Percentiles rank a stretch among this genome's conserved stretches.
phyloP scores from a whole-genome alignment of 2,888 invertebrate species.

The Incurvaria masculella region DNA sequence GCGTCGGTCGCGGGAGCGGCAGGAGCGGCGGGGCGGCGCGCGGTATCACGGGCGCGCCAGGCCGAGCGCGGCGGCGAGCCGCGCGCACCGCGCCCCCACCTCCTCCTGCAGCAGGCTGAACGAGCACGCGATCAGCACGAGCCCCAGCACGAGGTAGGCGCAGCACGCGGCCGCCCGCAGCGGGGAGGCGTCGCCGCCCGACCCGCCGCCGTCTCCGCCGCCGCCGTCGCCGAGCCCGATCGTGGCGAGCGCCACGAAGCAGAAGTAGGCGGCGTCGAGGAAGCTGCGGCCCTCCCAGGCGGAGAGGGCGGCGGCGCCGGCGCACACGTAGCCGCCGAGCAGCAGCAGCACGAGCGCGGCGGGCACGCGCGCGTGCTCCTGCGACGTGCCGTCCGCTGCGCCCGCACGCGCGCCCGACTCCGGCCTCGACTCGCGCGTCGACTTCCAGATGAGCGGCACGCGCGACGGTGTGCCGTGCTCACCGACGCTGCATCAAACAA shows the following conservation, averaged over 20 bases:
- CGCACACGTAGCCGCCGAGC: slow-evolving; percentile 68
- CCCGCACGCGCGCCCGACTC: slow-evolving; percentile 31
- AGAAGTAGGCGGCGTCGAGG: slow-evolving; percentile 79
- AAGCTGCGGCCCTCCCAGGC: slow-evolving; percentile 80
- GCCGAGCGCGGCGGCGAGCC: slow-evolving; percentile 67
- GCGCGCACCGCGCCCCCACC: slow-evolving; percentile 68
- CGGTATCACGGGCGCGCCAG: slow-evolving; percentile 60
- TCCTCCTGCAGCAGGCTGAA: slow-evolving; percentile 82
- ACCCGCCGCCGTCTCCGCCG: too few relatives aligned
- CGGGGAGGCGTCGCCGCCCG: slow-evolving; percentile 73
- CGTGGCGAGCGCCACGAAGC: slow-evolving; percentile 80
- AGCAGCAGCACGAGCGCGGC: slow-evolving; percentile 61
- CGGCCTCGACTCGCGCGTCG: slow-evolving; percentile 35
- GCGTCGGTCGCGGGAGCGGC: slow-evolving; percentile 45
- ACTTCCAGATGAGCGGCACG: slow-evolving; percentile 68
- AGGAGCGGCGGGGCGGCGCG: slow-evolving; percentile 51
- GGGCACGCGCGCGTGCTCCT: slow-evolving; percentile 45
- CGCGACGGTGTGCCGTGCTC: slow-evolving; percentile 74
- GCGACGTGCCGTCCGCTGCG: slow-evolving; percentile 32
- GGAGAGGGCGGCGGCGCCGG: slow-evolving; percentile 75
- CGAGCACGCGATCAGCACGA: slow-evolving; percentile 80
- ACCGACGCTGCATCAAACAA: slow-evolving; percentile 35
- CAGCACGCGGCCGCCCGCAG: slow-evolving; percentile 77
- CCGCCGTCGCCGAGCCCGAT: slow-evolving; percentile 81
- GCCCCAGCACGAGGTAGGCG: slow-evolving; percentile 73